A percentile compares a stretch with the other conserved stretches of the same genome.
Evolutionary conservation across 2,113 vertebrate genomes (phyloP).

Genomic region (Clarias magur): DNA sequence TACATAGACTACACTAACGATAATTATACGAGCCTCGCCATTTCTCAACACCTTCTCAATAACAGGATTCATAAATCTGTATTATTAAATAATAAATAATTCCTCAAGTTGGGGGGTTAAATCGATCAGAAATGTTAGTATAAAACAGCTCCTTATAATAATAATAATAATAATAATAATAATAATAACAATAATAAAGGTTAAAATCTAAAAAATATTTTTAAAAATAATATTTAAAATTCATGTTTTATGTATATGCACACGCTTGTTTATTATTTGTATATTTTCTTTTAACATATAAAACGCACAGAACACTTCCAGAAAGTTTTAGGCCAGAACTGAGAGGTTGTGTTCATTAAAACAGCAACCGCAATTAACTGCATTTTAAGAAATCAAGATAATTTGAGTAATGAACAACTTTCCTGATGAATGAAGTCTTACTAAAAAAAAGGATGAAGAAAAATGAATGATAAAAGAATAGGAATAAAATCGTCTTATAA

Average conservation of each 20-base stretch:
- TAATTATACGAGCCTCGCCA: neutral
- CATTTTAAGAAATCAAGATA: neutral
- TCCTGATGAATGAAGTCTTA: neutral
- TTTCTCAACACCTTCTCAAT: neutral
- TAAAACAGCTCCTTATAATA: neutral
- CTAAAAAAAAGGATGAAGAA: no score
- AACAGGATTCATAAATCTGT: neutral
- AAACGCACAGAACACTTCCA: neutral
- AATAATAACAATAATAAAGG: neutral
- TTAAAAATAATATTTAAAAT: neutral
- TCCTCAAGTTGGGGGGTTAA: neutral
- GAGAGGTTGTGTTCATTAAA: neutral
- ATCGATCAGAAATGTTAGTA: neutral
- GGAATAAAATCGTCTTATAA: no score
- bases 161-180: neutral
- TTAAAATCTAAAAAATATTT: neutral
- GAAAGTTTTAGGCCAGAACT: neutral
- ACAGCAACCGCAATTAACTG: neutral
- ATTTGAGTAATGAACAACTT: neutral
- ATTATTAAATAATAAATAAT: neutral
- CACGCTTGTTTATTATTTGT: no score
- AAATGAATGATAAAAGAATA: no score
- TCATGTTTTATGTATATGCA: neutral
- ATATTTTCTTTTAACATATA: neutral
- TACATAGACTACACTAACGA: conserved; percentile 8